Evolutionary conservation across 2,888 invertebrate genomes (phyloP).

Genomic region (Ectropis crepuscularia): DNA sequence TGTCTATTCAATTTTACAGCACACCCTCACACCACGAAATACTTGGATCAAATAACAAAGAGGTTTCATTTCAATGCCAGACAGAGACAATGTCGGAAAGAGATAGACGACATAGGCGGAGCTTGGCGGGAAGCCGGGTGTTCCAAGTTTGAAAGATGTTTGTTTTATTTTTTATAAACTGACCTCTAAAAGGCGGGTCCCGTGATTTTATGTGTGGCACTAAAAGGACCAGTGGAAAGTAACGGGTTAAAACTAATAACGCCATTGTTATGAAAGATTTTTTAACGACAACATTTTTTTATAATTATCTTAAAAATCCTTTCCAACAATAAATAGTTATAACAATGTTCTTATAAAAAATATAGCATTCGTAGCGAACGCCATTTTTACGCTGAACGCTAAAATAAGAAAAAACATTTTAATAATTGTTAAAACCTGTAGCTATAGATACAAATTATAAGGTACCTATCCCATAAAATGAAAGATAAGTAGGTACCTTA

Average conservation of each 20-base stretch:
- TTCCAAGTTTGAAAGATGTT: conserved; percentile 45
- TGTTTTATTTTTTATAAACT: conserved; percentile 51
- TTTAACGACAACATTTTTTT: too few species aligned
- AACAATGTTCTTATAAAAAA: too few species aligned
- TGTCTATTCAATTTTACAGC: conserved; percentile 32
- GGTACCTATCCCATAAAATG: too few species aligned
- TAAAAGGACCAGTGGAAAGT: conserved; percentile 3
- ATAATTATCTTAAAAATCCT: too few species aligned
- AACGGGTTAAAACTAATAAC: conserved; percentile 7
- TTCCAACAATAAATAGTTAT: too few species aligned
- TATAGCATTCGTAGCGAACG: too few species aligned
- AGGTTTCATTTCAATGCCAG: conserved; percentile 67
- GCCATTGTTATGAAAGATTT: conserved; percentile 9
- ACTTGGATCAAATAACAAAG: conserved; percentile 77
- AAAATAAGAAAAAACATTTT: too few species aligned
- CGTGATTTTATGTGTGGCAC: background rate
- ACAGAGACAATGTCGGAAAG: conserved; percentile 54
- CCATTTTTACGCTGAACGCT: too few species aligned
- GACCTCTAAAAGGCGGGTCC: conserved; percentile 56
- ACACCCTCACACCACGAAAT: conserved; percentile 69
- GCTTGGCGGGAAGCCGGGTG: conserved; percentile 52
- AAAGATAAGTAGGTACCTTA: too few species aligned
- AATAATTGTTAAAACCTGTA: too few species aligned
- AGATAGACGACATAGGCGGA: conserved; percentile 58
- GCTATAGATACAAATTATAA: too few species aligned